A percentile compares a stretch with the other conserved stretches of the same genome.
Evolutionary conservation across 2,888 invertebrate species (phyloP).

Genomic region (Synergus japonicus): DNA sequence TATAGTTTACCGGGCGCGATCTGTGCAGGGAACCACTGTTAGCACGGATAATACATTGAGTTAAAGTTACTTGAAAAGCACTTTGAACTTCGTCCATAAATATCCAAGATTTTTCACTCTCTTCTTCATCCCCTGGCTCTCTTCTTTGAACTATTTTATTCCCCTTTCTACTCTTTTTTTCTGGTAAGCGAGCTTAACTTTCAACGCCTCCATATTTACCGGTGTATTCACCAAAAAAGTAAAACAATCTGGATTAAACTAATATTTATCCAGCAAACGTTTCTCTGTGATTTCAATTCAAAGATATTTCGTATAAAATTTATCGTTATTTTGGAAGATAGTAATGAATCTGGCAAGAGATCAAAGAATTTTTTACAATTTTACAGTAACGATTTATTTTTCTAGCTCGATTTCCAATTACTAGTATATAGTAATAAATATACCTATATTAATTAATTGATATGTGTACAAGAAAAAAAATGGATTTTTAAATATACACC

Average conservation of each 20-base stretch:
- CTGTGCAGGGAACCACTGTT: conserved; percentile 14
- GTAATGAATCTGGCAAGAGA: background rate
- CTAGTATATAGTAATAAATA: no score
- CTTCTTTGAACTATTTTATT: background rate
- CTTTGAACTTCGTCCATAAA: conserved; percentile 37
- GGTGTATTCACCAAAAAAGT: background rate
- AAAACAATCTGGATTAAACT: background rate
- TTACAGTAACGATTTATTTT: background rate
- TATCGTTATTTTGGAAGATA: no score
- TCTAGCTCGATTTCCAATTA: background rate
- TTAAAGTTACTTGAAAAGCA: conserved; percentile 34
- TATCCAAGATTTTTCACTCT: conserved; percentile 29
- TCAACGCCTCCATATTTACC: background rate
- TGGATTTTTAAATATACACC: background rate
- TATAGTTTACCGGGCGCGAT: conserved; percentile 3
- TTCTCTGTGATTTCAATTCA: no score
- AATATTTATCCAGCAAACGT: no score
- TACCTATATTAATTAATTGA: no score
- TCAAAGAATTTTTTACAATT: background rate
- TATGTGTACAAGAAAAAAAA: background rate
- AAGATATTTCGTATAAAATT: no score
- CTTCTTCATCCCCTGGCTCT: background rate
- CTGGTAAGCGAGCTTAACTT: background rate
- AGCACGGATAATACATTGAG: conserved; percentile 26
- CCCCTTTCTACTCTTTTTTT: background rate